Conservation (phyloP, 2,113 vertebrate species). For the Ramphastos sulfuratus region DNA sequence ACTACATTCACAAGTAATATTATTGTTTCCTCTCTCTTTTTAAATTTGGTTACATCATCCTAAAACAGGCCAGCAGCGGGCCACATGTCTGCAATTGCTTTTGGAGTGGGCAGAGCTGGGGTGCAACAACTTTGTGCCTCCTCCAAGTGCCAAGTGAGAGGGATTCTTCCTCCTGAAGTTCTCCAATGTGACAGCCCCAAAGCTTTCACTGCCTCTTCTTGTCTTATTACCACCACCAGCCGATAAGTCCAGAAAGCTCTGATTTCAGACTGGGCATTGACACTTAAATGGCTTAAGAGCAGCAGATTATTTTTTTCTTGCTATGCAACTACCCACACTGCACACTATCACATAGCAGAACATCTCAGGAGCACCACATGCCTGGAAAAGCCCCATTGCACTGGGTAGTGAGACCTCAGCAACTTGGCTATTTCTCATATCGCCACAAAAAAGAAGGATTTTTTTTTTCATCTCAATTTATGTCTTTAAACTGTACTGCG, state of each 20-base stretch:
- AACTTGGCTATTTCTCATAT: not conserved
- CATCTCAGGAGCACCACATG: not conserved
- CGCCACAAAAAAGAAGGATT: not conserved
- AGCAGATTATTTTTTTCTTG: not conserved
- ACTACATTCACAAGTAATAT: not conserved
- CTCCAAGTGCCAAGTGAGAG: not conserved
- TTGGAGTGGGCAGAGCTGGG: not conserved
- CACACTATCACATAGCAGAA: not conserved
- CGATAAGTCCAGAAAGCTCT: not conserved
- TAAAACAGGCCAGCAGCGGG: not conserved
- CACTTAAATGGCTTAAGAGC: not conserved
- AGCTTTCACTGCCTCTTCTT: not conserved
- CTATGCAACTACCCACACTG: accelerated
- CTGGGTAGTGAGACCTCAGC: not conserved
- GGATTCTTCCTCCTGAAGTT: not conserved
- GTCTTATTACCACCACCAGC: not conserved
- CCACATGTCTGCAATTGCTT: accelerated
- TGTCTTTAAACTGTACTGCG: not conserved
- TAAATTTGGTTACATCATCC: not conserved
- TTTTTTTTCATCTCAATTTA: not conserved
- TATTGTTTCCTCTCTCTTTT: not conserved
- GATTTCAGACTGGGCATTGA: not conserved
- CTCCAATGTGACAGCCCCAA: not conserved
- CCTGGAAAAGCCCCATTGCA: not conserved
- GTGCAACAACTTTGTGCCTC: accelerated